phyloP scores from a whole-genome alignment of 2,113 vertebrate genomes.

The Ammodytes marinus region DNA sequence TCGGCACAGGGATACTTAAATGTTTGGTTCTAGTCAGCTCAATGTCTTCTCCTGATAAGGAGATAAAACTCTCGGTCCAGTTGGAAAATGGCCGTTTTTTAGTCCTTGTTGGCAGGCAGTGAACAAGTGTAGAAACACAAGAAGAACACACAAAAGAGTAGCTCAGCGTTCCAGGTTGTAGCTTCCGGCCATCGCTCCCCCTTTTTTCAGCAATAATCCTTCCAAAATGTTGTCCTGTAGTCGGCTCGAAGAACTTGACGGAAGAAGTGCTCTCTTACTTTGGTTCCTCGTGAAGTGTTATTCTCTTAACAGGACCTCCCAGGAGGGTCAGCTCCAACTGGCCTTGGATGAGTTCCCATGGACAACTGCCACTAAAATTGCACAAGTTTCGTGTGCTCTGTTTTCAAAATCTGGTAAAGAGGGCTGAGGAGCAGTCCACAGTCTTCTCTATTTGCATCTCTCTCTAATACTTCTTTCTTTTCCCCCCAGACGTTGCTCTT shows the following conservation, averaged over 20 bases:
- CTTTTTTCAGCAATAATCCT: constrained; percentile 46
- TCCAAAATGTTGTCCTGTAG: constrained; percentile 46
- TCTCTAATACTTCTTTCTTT: constrained; percentile 56
- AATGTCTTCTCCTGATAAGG: constrained; percentile 39
- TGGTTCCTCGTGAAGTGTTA: constrained; percentile 62
- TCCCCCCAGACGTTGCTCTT: constrained; percentile 74
- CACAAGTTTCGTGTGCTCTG: constrained; percentile 75
- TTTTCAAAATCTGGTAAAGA: constrained; percentile 67
- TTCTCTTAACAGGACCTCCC: constrained; percentile 75
- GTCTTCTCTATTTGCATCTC: constrained; percentile 60
- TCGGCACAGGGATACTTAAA: constrained; percentile 5
- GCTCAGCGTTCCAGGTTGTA: constrained; percentile 51
- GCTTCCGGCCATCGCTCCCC: constrained; percentile 36
- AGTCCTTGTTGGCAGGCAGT: constrained; percentile 43
- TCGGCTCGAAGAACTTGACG: constrained; percentile 43
- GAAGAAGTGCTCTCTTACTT: constrained; percentile 65
- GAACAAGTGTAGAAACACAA: constrained; percentile 29
- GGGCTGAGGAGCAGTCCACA: constrained; percentile 61
- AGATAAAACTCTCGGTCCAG: constrained; percentile 8
- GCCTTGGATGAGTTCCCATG: constrained; percentile 78
- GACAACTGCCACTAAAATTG: constrained; percentile 75
- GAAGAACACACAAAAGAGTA: constrained; percentile 29
- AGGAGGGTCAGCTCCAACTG: constrained; percentile 61
- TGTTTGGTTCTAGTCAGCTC: constrained; percentile 36
- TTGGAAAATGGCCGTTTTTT: constrained; percentile 43